phyloP scores from a whole-genome alignment of 2,797 vertebrate genomes.

The Ctenosaura bakeri region DNA sequence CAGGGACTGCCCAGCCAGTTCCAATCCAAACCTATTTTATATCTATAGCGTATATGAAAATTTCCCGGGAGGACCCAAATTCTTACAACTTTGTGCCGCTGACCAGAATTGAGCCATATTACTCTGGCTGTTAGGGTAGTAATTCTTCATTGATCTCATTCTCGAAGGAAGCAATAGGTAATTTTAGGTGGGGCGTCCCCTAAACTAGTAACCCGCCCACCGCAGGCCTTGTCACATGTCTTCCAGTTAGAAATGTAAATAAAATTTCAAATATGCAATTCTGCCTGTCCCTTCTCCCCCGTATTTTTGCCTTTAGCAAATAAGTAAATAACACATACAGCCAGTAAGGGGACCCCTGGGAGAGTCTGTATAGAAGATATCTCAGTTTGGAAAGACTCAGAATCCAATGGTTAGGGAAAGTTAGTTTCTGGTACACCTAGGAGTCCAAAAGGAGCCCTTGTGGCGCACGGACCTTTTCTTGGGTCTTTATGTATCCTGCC shows the following conservation, averaged over 20 bases:
- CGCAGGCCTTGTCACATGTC: slow-evolving; percentile 64
- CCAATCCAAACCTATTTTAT: no score
- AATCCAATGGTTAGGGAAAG: neutral
- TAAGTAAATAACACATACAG: no score
- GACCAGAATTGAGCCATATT: no score
- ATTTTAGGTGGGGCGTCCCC: slow-evolving; percentile 10
- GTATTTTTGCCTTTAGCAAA: slow-evolving; percentile 1
- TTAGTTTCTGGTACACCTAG: neutral
- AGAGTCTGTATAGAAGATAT: neutral
- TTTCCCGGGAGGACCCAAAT: no score
- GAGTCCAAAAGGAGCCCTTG: neutral
- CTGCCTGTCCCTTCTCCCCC: slow-evolving; percentile 30
- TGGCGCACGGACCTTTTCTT: no score
- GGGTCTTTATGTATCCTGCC: neutral
- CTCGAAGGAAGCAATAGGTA: no score
- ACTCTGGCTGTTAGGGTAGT: no score
- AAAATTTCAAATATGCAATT: slow-evolving; percentile 81
- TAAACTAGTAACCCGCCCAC: slow-evolving; percentile 27
- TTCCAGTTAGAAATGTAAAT: slow-evolving; percentile 77
- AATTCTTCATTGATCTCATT: no score
- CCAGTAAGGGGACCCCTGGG: neutral
- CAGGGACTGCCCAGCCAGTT: no score
- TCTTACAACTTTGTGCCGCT: no score
- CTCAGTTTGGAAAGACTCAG: no score
- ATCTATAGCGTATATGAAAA: no score